These are phyloP conservation scores for Mixornis gularis DNA, from an alignment of 2,113 vertebrate genomes.

Conservation along the genomic window DNA sequence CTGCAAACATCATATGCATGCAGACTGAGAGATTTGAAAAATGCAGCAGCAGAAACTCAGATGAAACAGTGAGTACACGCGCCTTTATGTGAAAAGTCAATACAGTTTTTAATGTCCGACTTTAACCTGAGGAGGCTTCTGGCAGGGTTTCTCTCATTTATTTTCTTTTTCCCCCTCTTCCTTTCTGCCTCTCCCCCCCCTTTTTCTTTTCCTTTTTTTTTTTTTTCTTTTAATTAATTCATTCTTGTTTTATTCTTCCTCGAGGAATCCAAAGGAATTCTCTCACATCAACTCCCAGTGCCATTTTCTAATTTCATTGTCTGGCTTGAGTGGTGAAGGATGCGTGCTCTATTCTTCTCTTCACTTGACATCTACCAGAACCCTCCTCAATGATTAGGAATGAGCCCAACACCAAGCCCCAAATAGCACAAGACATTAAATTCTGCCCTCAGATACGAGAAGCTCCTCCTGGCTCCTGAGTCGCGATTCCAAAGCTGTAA, in stretches of 20 bases:
- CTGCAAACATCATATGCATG: constrained; percentile 3
- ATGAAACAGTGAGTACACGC: neutral
- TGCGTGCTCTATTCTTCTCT: constrained; percentile 26
- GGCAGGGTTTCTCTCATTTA: neutral
- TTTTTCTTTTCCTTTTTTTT: neutral
- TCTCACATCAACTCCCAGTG: constrained; percentile 22
- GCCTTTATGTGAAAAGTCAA: neutral
- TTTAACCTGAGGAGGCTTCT: constrained; percentile 25
- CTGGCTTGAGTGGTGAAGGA: constrained; percentile 21
- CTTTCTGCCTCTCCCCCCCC: neutral
- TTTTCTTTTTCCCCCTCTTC: neutral
- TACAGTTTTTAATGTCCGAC: neutral
- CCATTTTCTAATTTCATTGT: constrained; percentile 47
- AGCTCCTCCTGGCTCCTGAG: neutral
- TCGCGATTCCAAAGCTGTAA: neutral
- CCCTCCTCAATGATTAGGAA: constrained; percentile 41
- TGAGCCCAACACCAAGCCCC: neutral
- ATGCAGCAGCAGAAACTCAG: constrained; percentile 15
- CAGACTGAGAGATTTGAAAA: neutral
- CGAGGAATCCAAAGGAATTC: constrained; percentile 36
- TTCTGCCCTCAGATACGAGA: neutral
- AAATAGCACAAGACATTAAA: neutral
- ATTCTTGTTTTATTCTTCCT: constrained; percentile 25
- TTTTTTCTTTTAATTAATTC: neutral
- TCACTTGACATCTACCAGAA: constrained; percentile 51